A percentile compares a stretch with the other conserved stretches of the same genome.
Evolutionary conservation across 2,888 invertebrate genomes (phyloP).

Genomic region (Epirrita christyi): DNA sequence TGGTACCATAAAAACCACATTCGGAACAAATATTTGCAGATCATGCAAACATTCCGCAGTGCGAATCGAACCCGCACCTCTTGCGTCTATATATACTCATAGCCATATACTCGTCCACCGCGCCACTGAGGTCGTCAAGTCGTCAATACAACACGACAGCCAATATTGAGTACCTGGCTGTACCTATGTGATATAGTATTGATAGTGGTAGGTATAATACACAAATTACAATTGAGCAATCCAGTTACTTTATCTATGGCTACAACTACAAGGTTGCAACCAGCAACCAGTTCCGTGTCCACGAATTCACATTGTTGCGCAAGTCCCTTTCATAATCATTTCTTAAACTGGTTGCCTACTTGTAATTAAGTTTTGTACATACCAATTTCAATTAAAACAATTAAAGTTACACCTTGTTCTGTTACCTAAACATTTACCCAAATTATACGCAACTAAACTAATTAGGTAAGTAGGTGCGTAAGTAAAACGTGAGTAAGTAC

Average conservation of each 20-base stretch:
- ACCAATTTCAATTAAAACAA: slow-evolving; percentile 28
- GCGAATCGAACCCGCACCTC: no score
- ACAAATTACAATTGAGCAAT: slow-evolving; percentile 43
- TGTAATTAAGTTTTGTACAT: slow-evolving; percentile 21
- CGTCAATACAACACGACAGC: no score
- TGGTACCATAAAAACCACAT: no score
- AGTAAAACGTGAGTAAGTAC: slow-evolving; percentile 2
- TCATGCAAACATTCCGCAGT: no score
- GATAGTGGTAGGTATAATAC: neutral
- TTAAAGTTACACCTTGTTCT: slow-evolving; percentile 21
- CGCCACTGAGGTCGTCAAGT: no score
- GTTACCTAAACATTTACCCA: slow-evolving; percentile 25
- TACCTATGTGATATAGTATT: no score
- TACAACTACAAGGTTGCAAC: slow-evolving; percentile 43
- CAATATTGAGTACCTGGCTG: no score
- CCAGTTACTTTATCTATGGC: slow-evolving; percentile 34
- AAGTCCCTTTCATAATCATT: slow-evolving; percentile 38
- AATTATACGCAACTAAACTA: slow-evolving; percentile 15
- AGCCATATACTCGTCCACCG: no score
- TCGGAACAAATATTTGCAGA: no score
- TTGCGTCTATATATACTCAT: no score
- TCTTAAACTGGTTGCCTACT: slow-evolving; percentile 27
- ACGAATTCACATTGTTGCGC: slow-evolving; percentile 36
- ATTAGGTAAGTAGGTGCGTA: slow-evolving; percentile 9
- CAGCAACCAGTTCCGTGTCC: slow-evolving; percentile 49